Percentiles rank a stretch among this genome's conserved stretches.
These are phyloP conservation scores for Drosophila seguyi DNA, from an alignment of 1,140 invertebrate genomes.

Conservation along the genomic window DNA sequence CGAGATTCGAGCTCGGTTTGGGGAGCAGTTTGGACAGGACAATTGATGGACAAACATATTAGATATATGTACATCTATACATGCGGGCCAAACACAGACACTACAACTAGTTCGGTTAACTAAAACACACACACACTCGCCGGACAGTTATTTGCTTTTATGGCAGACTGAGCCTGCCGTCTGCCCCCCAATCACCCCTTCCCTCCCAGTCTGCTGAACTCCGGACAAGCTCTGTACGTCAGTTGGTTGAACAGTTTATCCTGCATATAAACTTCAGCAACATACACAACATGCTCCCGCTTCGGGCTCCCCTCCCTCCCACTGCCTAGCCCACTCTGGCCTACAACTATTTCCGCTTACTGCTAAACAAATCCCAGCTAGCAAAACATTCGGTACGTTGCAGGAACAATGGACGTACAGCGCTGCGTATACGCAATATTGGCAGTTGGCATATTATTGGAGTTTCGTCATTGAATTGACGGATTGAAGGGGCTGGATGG, in stretches of 20 bases:
- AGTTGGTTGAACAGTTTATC: slow-evolving; percentile 79
- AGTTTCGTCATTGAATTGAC: slow-evolving; percentile 54
- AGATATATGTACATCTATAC: slow-evolving; percentile 32
- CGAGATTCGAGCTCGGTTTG: slow-evolving; percentile 22
- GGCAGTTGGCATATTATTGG: slow-evolving; percentile 73
- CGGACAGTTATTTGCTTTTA: slow-evolving; percentile 81
- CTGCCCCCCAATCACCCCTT: not conserved
- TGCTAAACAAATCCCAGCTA: slow-evolving; percentile 79
- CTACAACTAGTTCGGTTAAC: slow-evolving; percentile 67
- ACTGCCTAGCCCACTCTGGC: slow-evolving; percentile 12
- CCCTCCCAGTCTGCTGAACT: slow-evolving; percentile 10
- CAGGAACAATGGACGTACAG: slow-evolving; percentile 58
- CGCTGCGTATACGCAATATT: slow-evolving; percentile 78
- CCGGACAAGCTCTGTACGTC: slow-evolving; percentile 72
- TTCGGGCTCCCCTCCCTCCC: not conserved
- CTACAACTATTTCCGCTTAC: slow-evolving; percentile 81
- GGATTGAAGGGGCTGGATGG: slow-evolving; percentile 37
- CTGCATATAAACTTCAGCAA: slow-evolving; percentile 78
- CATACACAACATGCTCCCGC: slow-evolving; percentile 51
- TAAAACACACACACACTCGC: slow-evolving; percentile 26
- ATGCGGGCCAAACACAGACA: slow-evolving; percentile 26
- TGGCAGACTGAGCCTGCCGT: slow-evolving; percentile 59
- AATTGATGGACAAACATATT: slow-evolving; percentile 66
- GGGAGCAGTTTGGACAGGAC: slow-evolving; percentile 41
- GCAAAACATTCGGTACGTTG: slow-evolving; percentile 49